Base-by-base conservation (phyloP, 64 coral and sea anemone genomes). In the Acropora tenuis region DNA sequence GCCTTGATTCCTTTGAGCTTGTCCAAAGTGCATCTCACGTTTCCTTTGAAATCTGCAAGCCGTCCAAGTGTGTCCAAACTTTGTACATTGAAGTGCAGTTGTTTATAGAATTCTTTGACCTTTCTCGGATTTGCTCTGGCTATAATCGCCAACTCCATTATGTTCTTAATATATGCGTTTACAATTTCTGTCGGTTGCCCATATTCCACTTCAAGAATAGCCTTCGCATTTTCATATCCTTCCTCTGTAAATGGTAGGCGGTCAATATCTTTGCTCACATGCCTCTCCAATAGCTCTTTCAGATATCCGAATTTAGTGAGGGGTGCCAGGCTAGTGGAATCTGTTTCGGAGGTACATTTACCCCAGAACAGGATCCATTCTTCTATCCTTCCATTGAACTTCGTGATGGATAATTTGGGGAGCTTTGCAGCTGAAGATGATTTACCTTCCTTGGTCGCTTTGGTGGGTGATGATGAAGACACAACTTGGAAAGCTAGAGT, bases 251-350 rank as follows among this genome's bases (percentile, higher is more conserved):
- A 91, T 50, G 90, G 90, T 1, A 91, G 10, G 40, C 91, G 74
- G 52, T 93, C 74, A 46, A 93, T 74, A 5, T 78, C 73, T 40
- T 11, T 48, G 41, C 60, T 78, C 10, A 88, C 59, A 19, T 48
- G 67, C 16, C 79, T 69, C 12, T 79, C 65, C 3, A 93, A 12
- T 5, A 73, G 77, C 69, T 79, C 77, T 11, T 89, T 89, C 52
- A 89, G 73, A 53, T 94, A 84, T 4, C 78, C 87, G 71, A 94
- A 94, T 80, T 94, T 94, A 6, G 68, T 93, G 2, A 89, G 42
- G 48, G 41, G 16, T 2, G 86, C 19, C 75, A 84, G 48, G n/a
- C 46, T 18, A 8, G 86, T 65, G 44, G 78, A 74, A 17, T 89
- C 69, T 47, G 71, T 90, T 77, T 89, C 80, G 11, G 79, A 74